phyloP scores from a whole-genome alignment of 2,888 invertebrate species.

The Sinopyrophorus schimmeli region DNA sequence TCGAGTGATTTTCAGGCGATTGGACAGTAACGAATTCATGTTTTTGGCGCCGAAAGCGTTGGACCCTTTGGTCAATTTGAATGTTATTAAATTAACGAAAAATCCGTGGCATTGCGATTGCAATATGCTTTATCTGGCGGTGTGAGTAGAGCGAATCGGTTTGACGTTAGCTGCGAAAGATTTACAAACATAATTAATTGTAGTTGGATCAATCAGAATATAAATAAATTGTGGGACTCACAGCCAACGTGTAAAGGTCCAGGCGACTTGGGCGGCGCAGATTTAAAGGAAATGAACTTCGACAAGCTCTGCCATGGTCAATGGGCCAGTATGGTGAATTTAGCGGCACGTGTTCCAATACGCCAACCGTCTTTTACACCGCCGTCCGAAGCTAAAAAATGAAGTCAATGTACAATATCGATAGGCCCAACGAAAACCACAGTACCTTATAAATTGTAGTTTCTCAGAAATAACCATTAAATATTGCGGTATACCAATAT shows the following conservation, averaged over 20 bases:
- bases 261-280: constrained; percentile 69
- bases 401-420: no score
- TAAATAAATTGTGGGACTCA: constrained; percentile 70
- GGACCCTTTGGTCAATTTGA: constrained; percentile 65
- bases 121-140: constrained; percentile 70
- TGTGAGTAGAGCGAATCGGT: constrained; percentile 63
- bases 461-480: no score
- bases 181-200: constrained; percentile 35
- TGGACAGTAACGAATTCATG: constrained; percentile 75
- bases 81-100: constrained; percentile 70
- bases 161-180: no score
- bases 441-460: no score
- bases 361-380: constrained; percentile 14
- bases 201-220: constrained; percentile 71
- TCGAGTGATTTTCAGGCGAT: constrained; percentile 64
- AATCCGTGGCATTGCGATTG: constrained; percentile 86
- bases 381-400: no score
- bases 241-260: constrained; percentile 74
- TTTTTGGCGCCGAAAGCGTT: constrained; percentile 69
- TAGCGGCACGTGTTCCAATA: constrained; percentile 67
- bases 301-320: constrained; percentile 75
- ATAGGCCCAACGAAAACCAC: no score
- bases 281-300: constrained; percentile 69
- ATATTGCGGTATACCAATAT: no score
- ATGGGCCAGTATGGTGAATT: constrained; percentile 77